phyloP scores from a whole-genome alignment of 1,140 invertebrate species.

The Papilio polytes region DNA sequence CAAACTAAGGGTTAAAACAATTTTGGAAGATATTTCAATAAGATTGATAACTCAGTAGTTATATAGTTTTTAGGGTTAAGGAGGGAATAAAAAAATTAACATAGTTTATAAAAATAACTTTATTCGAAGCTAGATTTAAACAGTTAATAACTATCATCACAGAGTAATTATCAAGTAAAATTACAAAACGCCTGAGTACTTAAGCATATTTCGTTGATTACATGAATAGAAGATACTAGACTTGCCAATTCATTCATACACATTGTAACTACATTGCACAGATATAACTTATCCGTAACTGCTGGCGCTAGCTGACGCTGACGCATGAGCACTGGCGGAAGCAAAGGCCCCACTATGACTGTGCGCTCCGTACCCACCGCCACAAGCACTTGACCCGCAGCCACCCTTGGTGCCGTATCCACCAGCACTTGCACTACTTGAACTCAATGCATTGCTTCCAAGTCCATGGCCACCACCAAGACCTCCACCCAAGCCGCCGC shows the following conservation, averaged over 20 bases:
- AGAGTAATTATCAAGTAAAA: constrained; percentile 24
- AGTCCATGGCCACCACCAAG: constrained; percentile 48
- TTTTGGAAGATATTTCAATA: too few species aligned
- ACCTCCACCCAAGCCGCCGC: constrained; percentile 51
- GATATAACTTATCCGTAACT: constrained; percentile 19
- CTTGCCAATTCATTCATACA: constrained; percentile 7
- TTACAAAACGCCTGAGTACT: constrained; percentile 15
- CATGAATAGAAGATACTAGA: background rate
- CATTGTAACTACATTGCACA: background rate
- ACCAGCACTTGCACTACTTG: constrained; percentile 49
- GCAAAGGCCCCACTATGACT: constrained; percentile 22
- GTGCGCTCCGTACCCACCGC: constrained; percentile 29
- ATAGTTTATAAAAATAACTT: background rate
- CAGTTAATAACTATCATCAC: constrained; percentile 27
- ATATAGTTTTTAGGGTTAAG: background rate
- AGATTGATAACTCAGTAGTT: too few species aligned
- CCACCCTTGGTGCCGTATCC: constrained; percentile 42
- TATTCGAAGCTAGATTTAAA: constrained; percentile 17
- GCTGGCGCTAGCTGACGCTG: constrained; percentile 27
- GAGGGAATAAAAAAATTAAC: background rate
- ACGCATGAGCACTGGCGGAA: constrained; percentile 30
- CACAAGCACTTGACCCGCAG: constrained; percentile 21
- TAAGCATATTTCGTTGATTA: background rate
- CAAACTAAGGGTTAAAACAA: too few species aligned
- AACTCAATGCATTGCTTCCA: constrained; percentile 47